Evolutionary conservation across 1,140 invertebrate genomes (phyloP).

Genomic region (Eubasilissa regina): DNA sequence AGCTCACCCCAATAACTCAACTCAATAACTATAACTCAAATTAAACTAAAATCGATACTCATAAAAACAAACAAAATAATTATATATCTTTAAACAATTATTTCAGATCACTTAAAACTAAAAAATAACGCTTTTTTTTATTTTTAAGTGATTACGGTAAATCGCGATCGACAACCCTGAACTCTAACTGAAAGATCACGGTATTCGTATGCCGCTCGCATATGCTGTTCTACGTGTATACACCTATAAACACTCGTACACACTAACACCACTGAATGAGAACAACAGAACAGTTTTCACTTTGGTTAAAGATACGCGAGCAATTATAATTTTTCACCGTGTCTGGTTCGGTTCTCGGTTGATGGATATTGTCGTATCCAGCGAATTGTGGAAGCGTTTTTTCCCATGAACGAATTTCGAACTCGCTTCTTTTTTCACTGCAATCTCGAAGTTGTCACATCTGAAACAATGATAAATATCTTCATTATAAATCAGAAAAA

Average conservation of each 20-base stretch:
- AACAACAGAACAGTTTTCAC: conserved; percentile 34
- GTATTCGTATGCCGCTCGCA: conserved; percentile 9
- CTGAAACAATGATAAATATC: conserved; percentile 38
- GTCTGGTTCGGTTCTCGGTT: background rate
- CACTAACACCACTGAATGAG: background rate
- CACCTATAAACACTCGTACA: background rate
- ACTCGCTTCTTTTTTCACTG: conserved; percentile 30
- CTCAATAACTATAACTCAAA: background rate
- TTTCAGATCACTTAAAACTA: background rate
- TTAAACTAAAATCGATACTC: background rate
- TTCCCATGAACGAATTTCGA: conserved; percentile 34
- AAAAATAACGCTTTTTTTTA: too few species aligned
- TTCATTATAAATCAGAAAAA: conserved; percentile 36
- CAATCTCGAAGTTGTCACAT: conserved; percentile 24
- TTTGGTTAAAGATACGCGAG: conserved; percentile 31
- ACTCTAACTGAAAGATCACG: conserved; percentile 6
- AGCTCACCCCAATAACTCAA: background rate
- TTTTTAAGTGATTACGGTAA: background rate
- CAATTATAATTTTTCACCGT: conserved; percentile 26
- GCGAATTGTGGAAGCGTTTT: conserved; percentile 36
- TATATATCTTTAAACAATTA: background rate
- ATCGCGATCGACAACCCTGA: conserved; percentile 1
- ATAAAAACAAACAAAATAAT: background rate
- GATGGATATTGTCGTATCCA: conserved; percentile 17
- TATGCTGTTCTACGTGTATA: conserved; percentile 14